Evolutionary conservation across 2,888 invertebrate genomes (phyloP), one percentile per base, ranked within the genome.

Genomic region (Melinaea marsaeus): DNA sequence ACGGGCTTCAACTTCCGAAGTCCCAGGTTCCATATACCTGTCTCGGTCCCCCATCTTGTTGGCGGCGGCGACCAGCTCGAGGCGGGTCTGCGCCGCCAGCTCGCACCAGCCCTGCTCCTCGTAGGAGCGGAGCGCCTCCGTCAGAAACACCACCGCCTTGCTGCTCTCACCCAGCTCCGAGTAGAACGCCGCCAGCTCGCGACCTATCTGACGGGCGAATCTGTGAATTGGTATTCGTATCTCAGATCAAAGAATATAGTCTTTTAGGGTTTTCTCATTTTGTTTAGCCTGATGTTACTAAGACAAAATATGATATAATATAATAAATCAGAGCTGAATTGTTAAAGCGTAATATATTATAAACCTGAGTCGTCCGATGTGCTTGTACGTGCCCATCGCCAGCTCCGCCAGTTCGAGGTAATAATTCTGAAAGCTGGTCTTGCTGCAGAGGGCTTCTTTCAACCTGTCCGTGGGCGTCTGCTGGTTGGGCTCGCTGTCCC

Each of bases 371-470:
- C 95, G 91, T 1, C 95, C 95, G 69, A 98, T 97, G 86, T 98
- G 98, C 78, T 99, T 99, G 79, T 97, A 98, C 0, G 98, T 98
- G 60, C 98, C 97, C 94, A 98, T 98, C 0, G 98, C 97, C 68
- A 98, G 85, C 81, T 99, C 99, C 0, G 98, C 97, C 65, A 98
- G 85, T 84, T 98, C 98, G 79, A 98, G 86, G 79, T 98, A 99
- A 72, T 97, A 95, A 79, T 96, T 96, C 75, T 96, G 95, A 81
- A 98, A 99, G 58, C 95, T 93, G 63, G 95, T 95, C 79, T 96
- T 96, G 11, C 97, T 97, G 61, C 98, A 97, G 3, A 99, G 86
- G 0, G 98, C 97, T 76, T 97, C 96, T 79, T 98, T 97, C 9
- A 99, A 88, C 78, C 96, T 94, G 73, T 97, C 96, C 0, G 96